These are phyloP conservation scores for Merodon equestris DNA, from an alignment of 2,888 invertebrate species.

Conservation along the genomic window DNA sequence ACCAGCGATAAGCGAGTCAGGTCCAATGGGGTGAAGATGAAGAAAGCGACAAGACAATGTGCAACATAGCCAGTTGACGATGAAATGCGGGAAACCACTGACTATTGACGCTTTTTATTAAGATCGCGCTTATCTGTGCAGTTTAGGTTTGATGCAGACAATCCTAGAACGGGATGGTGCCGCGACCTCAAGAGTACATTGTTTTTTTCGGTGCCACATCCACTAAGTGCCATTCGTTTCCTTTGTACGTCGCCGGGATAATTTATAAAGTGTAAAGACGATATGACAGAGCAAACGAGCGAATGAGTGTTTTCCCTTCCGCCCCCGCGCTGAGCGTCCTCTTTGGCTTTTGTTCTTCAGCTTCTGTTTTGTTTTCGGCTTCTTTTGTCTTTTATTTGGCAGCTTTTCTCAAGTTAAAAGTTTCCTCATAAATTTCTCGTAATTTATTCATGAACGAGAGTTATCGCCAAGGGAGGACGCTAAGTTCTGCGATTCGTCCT, in stretches of 20 bases:
- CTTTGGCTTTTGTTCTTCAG: neutral
- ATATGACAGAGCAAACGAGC: slow-evolving; percentile 24
- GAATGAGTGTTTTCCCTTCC: neutral
- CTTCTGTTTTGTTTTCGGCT: slow-evolving; percentile 2
- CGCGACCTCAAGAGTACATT: neutral
- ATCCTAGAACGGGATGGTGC: too few relatives aligned
- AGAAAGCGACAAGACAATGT: too few relatives aligned
- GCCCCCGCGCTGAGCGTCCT: neutral
- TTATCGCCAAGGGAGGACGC: slow-evolving; percentile 42
- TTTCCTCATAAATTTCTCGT: slow-evolving; percentile 64
- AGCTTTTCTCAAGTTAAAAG: slow-evolving; percentile 48
- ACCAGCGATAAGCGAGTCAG: too few relatives aligned
- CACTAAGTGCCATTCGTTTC: slow-evolving; percentile 3
- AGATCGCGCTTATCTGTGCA: slow-evolving; percentile 45
- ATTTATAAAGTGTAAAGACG: slow-evolving; percentile 49
- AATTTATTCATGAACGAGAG: slow-evolving; percentile 65
- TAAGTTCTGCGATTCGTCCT: slow-evolving; percentile 19
- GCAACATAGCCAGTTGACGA: too few relatives aligned
- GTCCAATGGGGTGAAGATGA: too few relatives aligned
- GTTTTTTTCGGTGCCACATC: neutral
- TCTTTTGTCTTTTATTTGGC: slow-evolving; percentile 28
- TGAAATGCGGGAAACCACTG: neutral
- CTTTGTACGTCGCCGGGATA: slow-evolving; percentile 38
- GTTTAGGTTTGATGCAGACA: too few relatives aligned
- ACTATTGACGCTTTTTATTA: slow-evolving; percentile 21